Conservation (phyloP, 2,888 invertebrate genomes). For the Thymelicus lineola region DNA sequence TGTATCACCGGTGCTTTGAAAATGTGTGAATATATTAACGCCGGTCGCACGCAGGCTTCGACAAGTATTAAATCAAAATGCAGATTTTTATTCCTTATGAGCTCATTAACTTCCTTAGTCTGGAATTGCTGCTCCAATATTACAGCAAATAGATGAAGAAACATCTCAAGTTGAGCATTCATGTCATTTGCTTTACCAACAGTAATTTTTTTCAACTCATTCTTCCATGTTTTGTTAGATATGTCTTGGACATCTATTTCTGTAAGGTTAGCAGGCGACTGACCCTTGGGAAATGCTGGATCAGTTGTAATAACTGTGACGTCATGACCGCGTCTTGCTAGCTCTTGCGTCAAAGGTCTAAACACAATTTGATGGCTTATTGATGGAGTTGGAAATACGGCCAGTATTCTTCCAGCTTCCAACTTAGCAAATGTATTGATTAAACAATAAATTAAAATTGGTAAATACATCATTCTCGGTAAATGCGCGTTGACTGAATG, state of each 20-base stretch:
- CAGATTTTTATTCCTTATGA: not conserved
- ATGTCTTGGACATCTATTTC: slow-evolving; percentile 58
- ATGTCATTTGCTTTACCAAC: slow-evolving; percentile 12
- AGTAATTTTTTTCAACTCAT: slow-evolving; percentile 32
- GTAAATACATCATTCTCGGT: not conserved
- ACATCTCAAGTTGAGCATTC: slow-evolving; percentile 1
- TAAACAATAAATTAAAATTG: not conserved
- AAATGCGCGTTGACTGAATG: not conserved
- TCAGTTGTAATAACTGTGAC: slow-evolving; percentile 60
- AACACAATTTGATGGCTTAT: slow-evolving; percentile 57
- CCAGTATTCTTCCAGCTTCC: slow-evolving; percentile 57
- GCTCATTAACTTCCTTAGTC: not conserved
- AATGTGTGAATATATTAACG: slow-evolving; percentile 47
- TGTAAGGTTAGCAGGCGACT: slow-evolving; percentile 52
- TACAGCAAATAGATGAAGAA: not conserved
- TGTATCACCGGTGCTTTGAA: slow-evolving; percentile 52
- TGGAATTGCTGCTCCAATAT: slow-evolving; percentile 12
- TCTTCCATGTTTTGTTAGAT: slow-evolving; percentile 52
- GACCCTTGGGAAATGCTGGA: slow-evolving; percentile 55
- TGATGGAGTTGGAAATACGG: slow-evolving; percentile 55
- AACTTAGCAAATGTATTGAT: not conserved
- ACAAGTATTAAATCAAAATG: slow-evolving; percentile 54
- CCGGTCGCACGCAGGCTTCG: slow-evolving; percentile 47
- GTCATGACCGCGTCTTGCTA: slow-evolving; percentile 63
- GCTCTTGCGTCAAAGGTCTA: slow-evolving; percentile 58